Conservation (phyloP, 2,797 vertebrate genomes). For the Benthosema pterotum region DNA sequence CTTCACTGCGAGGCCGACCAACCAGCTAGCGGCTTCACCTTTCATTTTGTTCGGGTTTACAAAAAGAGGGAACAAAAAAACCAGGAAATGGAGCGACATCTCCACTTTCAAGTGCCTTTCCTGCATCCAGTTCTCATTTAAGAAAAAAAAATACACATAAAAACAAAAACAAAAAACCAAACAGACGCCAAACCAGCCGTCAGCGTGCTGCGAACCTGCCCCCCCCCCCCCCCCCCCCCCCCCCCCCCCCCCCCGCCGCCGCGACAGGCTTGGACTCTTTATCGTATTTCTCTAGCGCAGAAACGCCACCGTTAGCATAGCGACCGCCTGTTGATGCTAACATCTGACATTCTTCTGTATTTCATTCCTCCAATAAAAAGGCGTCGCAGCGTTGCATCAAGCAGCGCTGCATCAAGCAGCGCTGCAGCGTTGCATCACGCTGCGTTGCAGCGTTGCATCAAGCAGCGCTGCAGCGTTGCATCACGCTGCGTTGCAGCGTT, state of each 20-base stretch:
- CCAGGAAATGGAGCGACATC: constrained; percentile 44
- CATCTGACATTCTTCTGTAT: no score
- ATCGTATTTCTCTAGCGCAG: neutral
- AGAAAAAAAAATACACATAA: constrained; percentile 54
- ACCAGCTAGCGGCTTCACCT: neutral
- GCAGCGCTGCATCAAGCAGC: no score
- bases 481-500: no score
- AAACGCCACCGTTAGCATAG: no score
- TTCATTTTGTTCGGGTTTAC: neutral
- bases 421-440: neutral
- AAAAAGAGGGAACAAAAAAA: no score
- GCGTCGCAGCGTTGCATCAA: no score
- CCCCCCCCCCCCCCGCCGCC: no score
- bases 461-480: constrained; percentile 21
- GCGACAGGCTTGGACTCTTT: constrained; percentile 32
- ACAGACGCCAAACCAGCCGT: no score
- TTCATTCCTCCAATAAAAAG: no score
- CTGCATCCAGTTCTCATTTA: constrained; percentile 49
- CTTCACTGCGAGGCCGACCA: neutral
- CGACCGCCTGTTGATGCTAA: no score
- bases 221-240: no score
- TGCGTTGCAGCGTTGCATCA: constrained; percentile 27
- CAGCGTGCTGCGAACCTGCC: neutral
- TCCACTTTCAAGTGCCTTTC: constrained; percentile 77
- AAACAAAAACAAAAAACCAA: no score